Evolutionary conservation across 1,140 invertebrate genomes (phyloP), one percentile per base, ranked within the genome.

Genomic region (Drosophila sechellia): DNA sequence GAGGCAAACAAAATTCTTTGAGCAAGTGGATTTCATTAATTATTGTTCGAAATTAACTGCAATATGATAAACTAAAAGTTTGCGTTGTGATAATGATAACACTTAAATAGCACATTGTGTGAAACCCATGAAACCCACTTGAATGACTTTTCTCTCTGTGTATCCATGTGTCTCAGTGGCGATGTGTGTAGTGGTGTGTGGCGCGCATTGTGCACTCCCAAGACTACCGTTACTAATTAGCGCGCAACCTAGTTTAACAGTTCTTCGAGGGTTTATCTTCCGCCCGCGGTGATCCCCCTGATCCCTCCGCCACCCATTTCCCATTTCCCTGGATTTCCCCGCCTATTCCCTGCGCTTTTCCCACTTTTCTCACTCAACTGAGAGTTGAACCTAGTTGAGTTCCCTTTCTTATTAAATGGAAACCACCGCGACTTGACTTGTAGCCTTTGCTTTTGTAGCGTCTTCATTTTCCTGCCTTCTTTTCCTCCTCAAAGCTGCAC

Each of bases 201-300:
- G 48, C 77, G 77, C 73, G 74, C 63, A 80, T 78, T 85, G 81
- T 74, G 64, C 68, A 57, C 64, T 86, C 83, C 83, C 83, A 65
- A 65, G 83, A 86, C 79, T 72, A 76, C 61, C 79, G 75, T 87
- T 54, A 86, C 83, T 86, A 86, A 86, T 86, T 86, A 86, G 83
- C 66, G 83, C 46, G 84, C 79, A 87, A 86, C 83, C 83, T 81
- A 86, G 83, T 86, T 86, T 83, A 87, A 83, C 83, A 86, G 83
- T 87, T 87, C 83, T 79, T 83, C 61, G 75, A 76, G 65, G 37
- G 45, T 77, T 71, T 86, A 74, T 70, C 60, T 60, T 69, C 64
- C 71, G 52, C 31, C 72, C 57, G 52, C 64, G 37, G 45, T 52
- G 59, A 64, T 66, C 63, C 61, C 57, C 17, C 25, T 64, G 43